Conservation (phyloP, 2,888 invertebrate species). For the Elgonia sp. region DNA sequence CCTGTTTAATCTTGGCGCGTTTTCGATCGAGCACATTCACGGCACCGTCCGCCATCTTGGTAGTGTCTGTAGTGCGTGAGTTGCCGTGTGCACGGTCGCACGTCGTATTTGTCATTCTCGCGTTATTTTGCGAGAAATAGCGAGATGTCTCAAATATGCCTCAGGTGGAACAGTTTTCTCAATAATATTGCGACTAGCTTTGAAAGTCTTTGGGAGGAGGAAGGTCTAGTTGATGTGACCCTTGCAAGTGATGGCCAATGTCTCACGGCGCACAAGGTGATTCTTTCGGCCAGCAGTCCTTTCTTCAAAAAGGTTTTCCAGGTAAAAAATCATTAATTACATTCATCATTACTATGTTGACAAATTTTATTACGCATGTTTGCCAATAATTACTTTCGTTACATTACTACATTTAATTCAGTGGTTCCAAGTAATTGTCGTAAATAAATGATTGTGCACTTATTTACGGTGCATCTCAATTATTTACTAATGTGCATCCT, state of each 20-base stretch:
- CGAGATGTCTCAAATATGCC: constrained; percentile 89
- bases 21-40: constrained; percentile 73
- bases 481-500: too few species aligned
- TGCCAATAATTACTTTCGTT: too few species aligned
- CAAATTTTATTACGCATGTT: too few species aligned
- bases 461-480: too few species aligned
- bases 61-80: constrained; percentile 54
- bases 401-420: too few species aligned
- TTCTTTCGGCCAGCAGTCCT: constrained; percentile 90
- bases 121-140: constrained; percentile 32
- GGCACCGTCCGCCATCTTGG: constrained; percentile 71
- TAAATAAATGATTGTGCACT: too few species aligned
- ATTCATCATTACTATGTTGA: neutral
- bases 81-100: constrained; percentile 22
- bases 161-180: constrained; percentile 91
- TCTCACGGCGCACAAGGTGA: constrained; percentile 91
- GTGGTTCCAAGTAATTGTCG: too few species aligned
- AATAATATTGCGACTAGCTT: constrained; percentile 90
- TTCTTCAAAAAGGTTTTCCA: constrained; percentile 90
- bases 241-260: constrained; percentile 90
- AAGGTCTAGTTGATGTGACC: constrained; percentile 90
- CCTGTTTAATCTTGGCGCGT: constrained; percentile 78
- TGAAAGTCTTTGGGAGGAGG: constrained; percentile 90
- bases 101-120: constrained; percentile 32
- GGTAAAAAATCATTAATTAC: constrained; percentile 84